Evolutionary conservation across 2,888 invertebrate genomes (phyloP).

Genomic region (Cantharis flavilabris): DNA sequence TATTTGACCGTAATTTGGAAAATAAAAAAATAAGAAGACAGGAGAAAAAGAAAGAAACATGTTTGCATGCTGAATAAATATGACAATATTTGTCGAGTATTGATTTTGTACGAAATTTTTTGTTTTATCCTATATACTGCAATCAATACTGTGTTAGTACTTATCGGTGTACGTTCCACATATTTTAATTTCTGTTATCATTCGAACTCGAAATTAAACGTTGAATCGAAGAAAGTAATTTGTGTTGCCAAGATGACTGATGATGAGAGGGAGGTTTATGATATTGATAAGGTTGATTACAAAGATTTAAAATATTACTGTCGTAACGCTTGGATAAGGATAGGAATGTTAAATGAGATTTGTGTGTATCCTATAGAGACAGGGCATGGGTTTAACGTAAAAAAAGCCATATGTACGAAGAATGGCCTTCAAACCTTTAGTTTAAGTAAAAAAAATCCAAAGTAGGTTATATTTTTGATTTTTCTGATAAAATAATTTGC

Average conservation of each 20-base stretch:
- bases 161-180: neutral
- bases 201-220: neutral
- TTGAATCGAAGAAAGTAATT: neutral
- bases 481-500: neutral
- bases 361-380: neutral
- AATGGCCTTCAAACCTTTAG: neutral
- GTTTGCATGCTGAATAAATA: too few relatives aligned
- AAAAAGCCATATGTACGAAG: neutral
- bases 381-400: neutral
- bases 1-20: too few relatives aligned
- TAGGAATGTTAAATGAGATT: neutral
- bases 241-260: neutral
- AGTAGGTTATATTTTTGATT: neutral
- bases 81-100: too few relatives aligned
- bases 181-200: neutral
- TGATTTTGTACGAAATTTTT: neutral
- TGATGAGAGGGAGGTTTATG: too few relatives aligned
- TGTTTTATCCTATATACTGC: neutral
- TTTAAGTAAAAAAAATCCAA: neutral
- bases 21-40: too few relatives aligned
- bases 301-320: too few relatives aligned
- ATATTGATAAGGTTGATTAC: too few relatives aligned
- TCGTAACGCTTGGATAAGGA: neutral
- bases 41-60: too few relatives aligned
- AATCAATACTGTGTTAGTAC: neutral